Base-by-base conservation (phyloP, 1,140 invertebrate species). In the Laupala kohalensis region DNA sequence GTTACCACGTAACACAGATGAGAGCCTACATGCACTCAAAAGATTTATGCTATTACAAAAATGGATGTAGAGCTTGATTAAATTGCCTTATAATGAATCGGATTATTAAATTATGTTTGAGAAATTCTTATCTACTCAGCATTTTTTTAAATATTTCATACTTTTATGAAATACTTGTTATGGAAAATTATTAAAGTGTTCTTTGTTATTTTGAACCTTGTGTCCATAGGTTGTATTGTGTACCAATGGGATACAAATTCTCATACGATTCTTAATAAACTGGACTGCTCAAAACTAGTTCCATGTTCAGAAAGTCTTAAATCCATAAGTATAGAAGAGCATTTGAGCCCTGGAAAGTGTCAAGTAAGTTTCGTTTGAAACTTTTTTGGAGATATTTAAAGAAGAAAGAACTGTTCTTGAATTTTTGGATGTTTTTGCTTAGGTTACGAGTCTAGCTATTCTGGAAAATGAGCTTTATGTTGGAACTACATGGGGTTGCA, bases 221-320 rank as follows among this genome's bases (percentile, higher is more conserved):
- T n/a, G n/a, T 72, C 30, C 80, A 80, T 85, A 75, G 91, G 91
- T 24, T 92, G 90, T 80, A 85, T 92, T 69, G 90, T 95, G 24
- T 94, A 93, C 79, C 91, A 94, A 77, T 96, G 93, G 92, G 88
- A 92, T 75, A 80, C 84, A 19, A 78, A 80, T 27, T 84, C 83
- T 0, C 86, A 88, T 74, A 82, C 80, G 25, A 88, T 93, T 71
- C 79, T 90, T 2, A 92, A 92, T 75, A 90, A 92, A 75, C 81
- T 97, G 66, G 94, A 97, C 80, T 95, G 94, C 83, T 94, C 92
- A 3, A 96, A 96, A 81, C 82, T 97, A 69, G 89, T 92, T 69
- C 94, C 94, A 19, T 95, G 93, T 78, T 95, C 92, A 2, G 94
- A 97, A 80, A 94, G 92, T 76, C 81, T 97, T 19, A 92, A 94